Base-by-base conservation (phyloP, 2,113 vertebrate genomes). In the Hystrix brachyura region DNA sequence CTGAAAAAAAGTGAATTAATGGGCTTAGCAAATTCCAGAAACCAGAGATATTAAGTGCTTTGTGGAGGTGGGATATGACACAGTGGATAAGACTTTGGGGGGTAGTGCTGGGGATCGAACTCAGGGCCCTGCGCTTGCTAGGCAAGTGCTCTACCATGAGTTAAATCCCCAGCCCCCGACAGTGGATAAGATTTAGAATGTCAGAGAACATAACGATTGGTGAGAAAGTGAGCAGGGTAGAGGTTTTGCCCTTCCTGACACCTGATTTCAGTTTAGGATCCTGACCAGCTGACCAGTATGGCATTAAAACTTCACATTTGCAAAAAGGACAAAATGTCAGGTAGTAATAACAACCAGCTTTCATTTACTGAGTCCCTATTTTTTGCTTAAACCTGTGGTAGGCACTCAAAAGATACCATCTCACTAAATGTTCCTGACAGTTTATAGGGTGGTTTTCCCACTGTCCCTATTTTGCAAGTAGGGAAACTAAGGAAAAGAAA, bases 331-430 rank as follows among this genome's bases (percentile, higher is more conserved):
- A 55, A 53, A 69, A 2, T 71, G 60, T 69, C 71, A 78, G 87
- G 55, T 79, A 34, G 71, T 46, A 62, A 27, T 57, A 55, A 51
- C 81, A 62, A 92, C 23, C 64, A 82, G 62, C 55, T 82, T 87
- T 82, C 57, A 92, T 51, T 83, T 84, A 80, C 14, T 29, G 34
- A 72, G 48, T 87, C 59, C 29, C 15, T 57, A 23, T 64, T 96
- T 96, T 93, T 38, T 69, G 71, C 72, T 91, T 64, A 87, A 69
- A 25, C 43, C 64, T 55, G 3, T 90, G 53, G 51, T 60, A 83
- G 95, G 27, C 29, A 88, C 71, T 94, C 94, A 19, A 79, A 94
- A 90, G 93, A 84, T 48, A 81, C 46, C 43, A 87, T 69, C 59
- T 92, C 17, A 25, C 78, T 71, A 93, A 69, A 65, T 62, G 46